Percentiles rank a stretch among this genome's conserved stretches.
Evolutionary conservation across 2,113 vertebrate genomes (phyloP).

Genomic region (Malurus cyaneus): DNA sequence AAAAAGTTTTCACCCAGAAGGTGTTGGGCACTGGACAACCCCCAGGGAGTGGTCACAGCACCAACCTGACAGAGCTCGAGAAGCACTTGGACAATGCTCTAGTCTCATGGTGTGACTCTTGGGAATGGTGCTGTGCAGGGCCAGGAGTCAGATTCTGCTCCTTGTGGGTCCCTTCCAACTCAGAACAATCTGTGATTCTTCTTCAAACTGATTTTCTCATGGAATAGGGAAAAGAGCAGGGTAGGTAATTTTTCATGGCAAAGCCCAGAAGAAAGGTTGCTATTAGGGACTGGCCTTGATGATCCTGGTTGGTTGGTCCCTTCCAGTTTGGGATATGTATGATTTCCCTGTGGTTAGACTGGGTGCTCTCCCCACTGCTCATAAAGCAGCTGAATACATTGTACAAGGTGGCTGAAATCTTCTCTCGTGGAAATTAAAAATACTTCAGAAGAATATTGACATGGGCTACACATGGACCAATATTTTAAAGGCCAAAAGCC

Average conservation of each 20-base stretch:
- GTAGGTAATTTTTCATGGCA: not conserved
- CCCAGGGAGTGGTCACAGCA: not conserved
- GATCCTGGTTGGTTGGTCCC: not conserved
- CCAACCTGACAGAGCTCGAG: not conserved
- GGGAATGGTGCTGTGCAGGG: not conserved
- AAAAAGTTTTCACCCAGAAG: not conserved
- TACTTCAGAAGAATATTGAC: not conserved
- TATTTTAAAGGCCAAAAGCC: not conserved
- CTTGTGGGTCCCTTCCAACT: no score
- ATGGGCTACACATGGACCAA: rapidly evolving
- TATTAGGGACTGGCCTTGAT: not conserved
- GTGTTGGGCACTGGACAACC: not conserved
- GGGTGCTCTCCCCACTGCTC: not conserved
- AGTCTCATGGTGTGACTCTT: not conserved
- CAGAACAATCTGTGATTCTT: not conserved
- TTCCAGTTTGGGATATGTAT: not conserved
- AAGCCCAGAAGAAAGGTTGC: not conserved
- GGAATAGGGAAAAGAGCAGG: not conserved
- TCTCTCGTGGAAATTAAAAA: not conserved
- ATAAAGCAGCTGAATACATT: not conserved
- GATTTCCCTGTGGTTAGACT: not conserved
- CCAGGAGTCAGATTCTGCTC: rapidly evolving
- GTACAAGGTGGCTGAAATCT: not conserved
- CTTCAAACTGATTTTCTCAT: not conserved
- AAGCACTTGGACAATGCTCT: rapidly evolving